These are phyloP conservation scores for Hippocampus zosterae DNA, from an alignment of 2,113 vertebrate species.

Conservation along the genomic window DNA sequence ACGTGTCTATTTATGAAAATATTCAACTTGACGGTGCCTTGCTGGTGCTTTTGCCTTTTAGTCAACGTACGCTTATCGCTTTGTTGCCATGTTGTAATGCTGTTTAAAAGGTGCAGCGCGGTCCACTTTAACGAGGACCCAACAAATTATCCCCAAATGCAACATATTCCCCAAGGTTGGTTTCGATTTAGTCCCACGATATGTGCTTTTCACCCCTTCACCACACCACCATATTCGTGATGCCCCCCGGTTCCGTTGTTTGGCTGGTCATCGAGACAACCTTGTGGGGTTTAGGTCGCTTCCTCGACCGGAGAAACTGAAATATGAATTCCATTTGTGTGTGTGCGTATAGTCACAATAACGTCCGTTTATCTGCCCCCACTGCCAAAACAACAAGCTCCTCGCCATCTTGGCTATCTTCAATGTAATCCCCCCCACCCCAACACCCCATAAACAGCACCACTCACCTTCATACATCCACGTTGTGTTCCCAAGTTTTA, in stretches of 20 bases:
- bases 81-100: slow-evolving; percentile 11
- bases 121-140: not conserved
- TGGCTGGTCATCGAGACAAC: slow-evolving; percentile 21
- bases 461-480: slow-evolving; percentile 29
- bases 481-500: slow-evolving; percentile 51
- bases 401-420: slow-evolving; percentile 99
- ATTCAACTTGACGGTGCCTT: slow-evolving; percentile 43
- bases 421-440: slow-evolving; percentile 65
- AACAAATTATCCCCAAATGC: not conserved
- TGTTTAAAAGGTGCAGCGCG: slow-evolving; percentile 33
- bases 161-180: not conserved
- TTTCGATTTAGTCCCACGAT: not conserved
- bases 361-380: slow-evolving; percentile 96
- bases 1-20: slow-evolving; percentile 35
- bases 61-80: not conserved
- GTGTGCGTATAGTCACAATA: slow-evolving; percentile 97
- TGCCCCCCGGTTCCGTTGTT: slow-evolving; percentile 29
- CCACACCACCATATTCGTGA: not conserved
- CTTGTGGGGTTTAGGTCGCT: slow-evolving; percentile 55
- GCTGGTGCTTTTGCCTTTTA: slow-evolving; percentile 8
- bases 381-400: slow-evolving; percentile 94
- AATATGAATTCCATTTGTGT: slow-evolving; percentile 85
- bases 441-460: not conserved
- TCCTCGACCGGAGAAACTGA: slow-evolving; percentile 71
- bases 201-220: not conserved